These are phyloP conservation scores for Delichon dasypus DNA, from an alignment of 2,797 vertebrate species.

Conservation along the genomic window DNA sequence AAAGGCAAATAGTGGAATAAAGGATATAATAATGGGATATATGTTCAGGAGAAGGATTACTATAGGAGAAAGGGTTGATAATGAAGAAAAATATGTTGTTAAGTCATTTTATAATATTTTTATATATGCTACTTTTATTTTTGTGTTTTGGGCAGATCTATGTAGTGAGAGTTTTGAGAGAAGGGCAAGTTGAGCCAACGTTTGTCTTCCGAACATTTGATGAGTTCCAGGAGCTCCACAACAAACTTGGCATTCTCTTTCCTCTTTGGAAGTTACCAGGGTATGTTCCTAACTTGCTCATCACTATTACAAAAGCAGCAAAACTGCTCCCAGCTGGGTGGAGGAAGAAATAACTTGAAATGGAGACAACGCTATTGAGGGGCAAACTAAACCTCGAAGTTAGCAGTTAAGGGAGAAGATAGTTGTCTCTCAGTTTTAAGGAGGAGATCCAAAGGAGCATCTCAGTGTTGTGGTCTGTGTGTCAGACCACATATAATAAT, in stretches of 20 bases:
- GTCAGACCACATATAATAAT: background rate
- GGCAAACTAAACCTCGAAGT: background rate
- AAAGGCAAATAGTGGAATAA: background rate
- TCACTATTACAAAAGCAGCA: background rate
- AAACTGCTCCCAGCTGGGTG: background rate
- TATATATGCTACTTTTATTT: background rate
- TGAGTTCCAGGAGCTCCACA: constrained; percentile 98
- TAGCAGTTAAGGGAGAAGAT: background rate
- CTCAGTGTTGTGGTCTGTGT: background rate
- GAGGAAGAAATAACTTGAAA: background rate
- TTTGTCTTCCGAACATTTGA: constrained; percentile 98
- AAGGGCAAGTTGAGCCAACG: constrained; percentile 87
- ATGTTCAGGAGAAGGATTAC: background rate
- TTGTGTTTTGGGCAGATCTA: constrained; percentile 84
- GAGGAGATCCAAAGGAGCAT: background rate
- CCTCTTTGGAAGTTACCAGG: constrained; percentile 96
- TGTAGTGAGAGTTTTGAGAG: constrained; percentile 90
- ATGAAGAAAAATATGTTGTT: background rate
- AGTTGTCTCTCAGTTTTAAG: background rate
- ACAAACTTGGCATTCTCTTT: constrained; percentile 94
- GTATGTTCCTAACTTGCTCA: constrained; percentile 72
- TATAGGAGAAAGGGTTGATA: background rate
- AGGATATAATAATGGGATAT: background rate
- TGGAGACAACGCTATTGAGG: background rate
- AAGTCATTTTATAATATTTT: background rate